Evolutionary conservation across 2,888 invertebrate species (phyloP), one percentile per base, ranked within the genome.

Genomic region (Pterostichus madidus): DNA sequence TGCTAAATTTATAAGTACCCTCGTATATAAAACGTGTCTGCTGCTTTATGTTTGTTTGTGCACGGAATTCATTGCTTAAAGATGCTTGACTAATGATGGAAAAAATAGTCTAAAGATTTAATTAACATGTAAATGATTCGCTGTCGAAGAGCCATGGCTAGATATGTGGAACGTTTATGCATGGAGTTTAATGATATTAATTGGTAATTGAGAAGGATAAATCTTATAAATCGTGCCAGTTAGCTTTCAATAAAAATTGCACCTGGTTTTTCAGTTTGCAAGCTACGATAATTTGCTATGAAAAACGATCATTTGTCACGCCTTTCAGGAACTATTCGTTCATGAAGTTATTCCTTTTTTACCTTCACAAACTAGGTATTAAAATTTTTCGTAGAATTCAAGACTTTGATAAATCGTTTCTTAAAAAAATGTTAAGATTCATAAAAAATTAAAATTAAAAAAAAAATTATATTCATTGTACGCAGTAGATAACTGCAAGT

Each of bases 1-100:
- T 49, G 80, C 80, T 49, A 68, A 53, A 53, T 77, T 77, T 77
- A 77, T 77, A 77, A 77, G 76, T 75, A 75, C 39, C 39, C 39
- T 39, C 39, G 39, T 39, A 7, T 8, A 39, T 39, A 39, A 39
- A 39, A 39, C 39, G 39, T 39, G 8, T 11, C 49, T 49, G 49
- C 49, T n/a, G 49, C 11, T 64, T 11, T 64, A 64, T 13, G 64
- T 64, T 35, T 35, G 6, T 64, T 64, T 11, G 32, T 64, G 56
- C 24, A 35, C n/a, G 35, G 32, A 64, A 64, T 64, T 6, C 32
- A 35, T 49, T 32, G 35, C 35, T 64, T 39, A 64, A 64, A 64
- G 59, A 64, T 64, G 32, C 32, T 32, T 13, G 35, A 31, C 3
- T 64, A 39, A 64, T 64, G 13, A 31, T 64, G 64, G 32, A 64